Percentiles rank a stretch among this genome's conserved stretches.
phyloP scores from a whole-genome alignment of 2,797 vertebrate species.

The Manis crassicaudata region DNA sequence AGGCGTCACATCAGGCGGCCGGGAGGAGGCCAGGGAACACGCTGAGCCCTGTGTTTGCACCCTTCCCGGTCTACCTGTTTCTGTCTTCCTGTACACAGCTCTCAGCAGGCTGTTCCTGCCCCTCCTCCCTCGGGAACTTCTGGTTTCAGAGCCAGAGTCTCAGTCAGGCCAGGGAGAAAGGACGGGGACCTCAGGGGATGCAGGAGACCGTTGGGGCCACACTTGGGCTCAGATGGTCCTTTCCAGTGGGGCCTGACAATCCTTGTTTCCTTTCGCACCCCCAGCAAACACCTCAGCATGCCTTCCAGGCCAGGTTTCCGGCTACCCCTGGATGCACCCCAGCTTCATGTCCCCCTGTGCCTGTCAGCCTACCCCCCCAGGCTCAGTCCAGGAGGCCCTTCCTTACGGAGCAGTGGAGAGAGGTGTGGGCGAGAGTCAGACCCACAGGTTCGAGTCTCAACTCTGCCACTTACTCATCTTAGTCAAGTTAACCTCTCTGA shows the following conservation, averaged over 20 bases:
- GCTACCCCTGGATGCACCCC: not conserved
- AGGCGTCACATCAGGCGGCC: not conserved
- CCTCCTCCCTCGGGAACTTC: slow-evolving; percentile 29
- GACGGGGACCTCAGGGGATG: not conserved
- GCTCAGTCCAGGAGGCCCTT: not conserved
- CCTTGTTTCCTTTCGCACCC: not conserved
- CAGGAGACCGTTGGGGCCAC: not conserved
- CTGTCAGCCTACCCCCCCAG: not conserved
- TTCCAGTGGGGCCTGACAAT: slow-evolving; percentile 54
- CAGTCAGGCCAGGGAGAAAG: slow-evolving; percentile 53
- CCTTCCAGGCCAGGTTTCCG: not conserved
- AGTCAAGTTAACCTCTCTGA: not conserved
- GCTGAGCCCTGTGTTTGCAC: not conserved
- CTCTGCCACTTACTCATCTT: not conserved
- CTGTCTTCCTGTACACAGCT: not conserved
- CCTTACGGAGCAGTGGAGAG: not conserved
- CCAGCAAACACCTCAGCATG: not conserved
- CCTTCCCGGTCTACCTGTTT: not conserved
- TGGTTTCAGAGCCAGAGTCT: not conserved
- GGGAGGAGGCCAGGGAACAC: not conserved
- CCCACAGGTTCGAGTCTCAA: rapidly evolving
- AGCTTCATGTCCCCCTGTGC: not conserved
- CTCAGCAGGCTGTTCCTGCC: not conserved
- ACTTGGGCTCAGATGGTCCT: not conserved
- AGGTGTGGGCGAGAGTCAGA: not conserved